phyloP scores from a whole-genome alignment of 1,140 invertebrate species.

The Trichonephila clavipes region DNA sequence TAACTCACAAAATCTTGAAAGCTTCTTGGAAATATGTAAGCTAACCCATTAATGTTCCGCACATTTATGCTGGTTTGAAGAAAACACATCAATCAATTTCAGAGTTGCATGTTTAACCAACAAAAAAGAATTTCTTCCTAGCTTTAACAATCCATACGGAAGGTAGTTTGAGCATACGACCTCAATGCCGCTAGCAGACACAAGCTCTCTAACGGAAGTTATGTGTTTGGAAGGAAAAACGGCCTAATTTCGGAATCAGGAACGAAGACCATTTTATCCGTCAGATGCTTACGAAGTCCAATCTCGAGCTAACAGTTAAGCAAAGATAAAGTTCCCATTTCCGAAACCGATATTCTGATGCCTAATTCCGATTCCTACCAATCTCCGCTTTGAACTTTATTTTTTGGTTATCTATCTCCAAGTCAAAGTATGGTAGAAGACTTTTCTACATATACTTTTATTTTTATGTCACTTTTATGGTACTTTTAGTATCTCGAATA shows the following conservation, averaged over 20 bases:
- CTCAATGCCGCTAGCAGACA: not conserved
- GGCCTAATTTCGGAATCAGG: not conserved
- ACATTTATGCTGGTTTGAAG: too few relatives aligned
- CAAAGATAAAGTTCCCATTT: constrained; percentile 14
- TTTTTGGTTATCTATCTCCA: not conserved
- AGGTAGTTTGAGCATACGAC: not conserved
- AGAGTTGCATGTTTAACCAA: too few relatives aligned
- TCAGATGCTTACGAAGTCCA: not conserved
- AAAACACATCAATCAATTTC: too few relatives aligned
- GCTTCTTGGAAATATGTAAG: too few relatives aligned
- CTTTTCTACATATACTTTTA: not conserved
- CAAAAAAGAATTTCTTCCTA: too few relatives aligned
- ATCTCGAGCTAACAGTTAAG: not conserved
- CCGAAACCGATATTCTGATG: not conserved
- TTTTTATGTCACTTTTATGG: too few relatives aligned
- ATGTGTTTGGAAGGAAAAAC: not conserved
- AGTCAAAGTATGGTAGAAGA: not conserved
- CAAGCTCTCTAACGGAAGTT: not conserved
- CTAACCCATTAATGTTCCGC: too few relatives aligned
- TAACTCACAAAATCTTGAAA: too few relatives aligned
- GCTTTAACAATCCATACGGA: not conserved
- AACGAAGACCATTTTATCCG: not conserved
- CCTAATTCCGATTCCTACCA: not conserved
- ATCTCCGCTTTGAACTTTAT: not conserved
- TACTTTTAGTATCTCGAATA: too few relatives aligned